Percentiles rank a stretch among this genome's conserved stretches.
Evolutionary conservation across 2,113 vertebrate species (phyloP).

Genomic region (Uria aalge): DNA sequence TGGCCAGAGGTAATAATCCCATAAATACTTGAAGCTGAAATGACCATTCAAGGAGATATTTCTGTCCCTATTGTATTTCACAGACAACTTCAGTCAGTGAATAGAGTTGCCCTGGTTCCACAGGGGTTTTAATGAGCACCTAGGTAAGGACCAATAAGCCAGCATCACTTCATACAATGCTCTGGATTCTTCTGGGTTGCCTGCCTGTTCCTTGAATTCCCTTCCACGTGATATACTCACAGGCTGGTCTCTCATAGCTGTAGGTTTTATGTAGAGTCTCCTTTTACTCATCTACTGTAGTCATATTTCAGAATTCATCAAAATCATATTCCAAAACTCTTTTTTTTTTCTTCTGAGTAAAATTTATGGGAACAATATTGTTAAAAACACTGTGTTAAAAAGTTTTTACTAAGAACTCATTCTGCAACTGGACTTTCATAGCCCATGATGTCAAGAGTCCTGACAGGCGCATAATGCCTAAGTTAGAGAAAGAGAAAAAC

Average conservation of each 20-base stretch:
- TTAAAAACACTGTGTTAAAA: background rate
- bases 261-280: background rate
- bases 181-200: background rate
- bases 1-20: background rate
- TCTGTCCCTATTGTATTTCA: background rate
- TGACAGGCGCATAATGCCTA: background rate
- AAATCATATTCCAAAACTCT: background rate
- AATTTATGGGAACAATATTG: fast-evolving
- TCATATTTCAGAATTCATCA: background rate
- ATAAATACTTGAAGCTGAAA: background rate
- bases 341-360: background rate
- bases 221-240: fast-evolving
- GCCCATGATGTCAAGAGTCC: background rate
- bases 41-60: background rate
- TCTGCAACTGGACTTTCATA: background rate
- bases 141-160: background rate
- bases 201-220: background rate
- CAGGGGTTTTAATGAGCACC: background rate
- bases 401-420: background rate
- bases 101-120: background rate
- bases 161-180: background rate
- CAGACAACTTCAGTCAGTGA: background rate
- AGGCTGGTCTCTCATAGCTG: background rate
- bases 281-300: background rate
- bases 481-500: background rate